Conservation (phyloP, 2,113 vertebrate species). For the Phoenicopterus ruber region DNA sequence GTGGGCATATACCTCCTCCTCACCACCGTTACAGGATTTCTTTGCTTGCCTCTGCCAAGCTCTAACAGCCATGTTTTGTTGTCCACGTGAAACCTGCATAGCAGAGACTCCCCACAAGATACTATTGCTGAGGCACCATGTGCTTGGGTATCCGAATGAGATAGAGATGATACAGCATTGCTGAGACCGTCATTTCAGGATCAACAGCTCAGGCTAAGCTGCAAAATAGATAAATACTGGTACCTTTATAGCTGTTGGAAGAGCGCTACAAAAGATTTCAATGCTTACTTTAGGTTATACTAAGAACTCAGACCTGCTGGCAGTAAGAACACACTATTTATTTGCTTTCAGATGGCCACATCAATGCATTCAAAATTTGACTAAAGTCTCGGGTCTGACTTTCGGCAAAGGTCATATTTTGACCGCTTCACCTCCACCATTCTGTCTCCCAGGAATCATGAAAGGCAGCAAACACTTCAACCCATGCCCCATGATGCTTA, state of each 20-base stretch:
- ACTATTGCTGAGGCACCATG: not conserved
- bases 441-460: not conserved
- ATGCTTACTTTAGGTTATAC: not conserved
- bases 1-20: not conserved
- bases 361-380: not conserved
- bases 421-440: not conserved
- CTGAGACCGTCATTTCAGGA: not conserved
- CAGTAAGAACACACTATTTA: not conserved
- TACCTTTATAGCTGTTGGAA: not conserved
- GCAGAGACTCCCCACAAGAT: accelerated
- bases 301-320: not conserved
- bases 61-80: not conserved
- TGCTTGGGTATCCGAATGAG: not conserved
- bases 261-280: not conserved
- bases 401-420: not conserved
- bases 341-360: not conserved
- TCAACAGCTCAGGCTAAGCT: not conserved
- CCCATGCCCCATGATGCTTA: not conserved
- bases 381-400: not conserved
- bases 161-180: not conserved
- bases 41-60: not conserved
- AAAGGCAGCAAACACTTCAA: not conserved
- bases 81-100: not conserved
- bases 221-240: not conserved
- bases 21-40: not conserved